phyloP scores from a whole-genome alignment of 2,113 vertebrate species.

The Pantherophis guttatus region DNA sequence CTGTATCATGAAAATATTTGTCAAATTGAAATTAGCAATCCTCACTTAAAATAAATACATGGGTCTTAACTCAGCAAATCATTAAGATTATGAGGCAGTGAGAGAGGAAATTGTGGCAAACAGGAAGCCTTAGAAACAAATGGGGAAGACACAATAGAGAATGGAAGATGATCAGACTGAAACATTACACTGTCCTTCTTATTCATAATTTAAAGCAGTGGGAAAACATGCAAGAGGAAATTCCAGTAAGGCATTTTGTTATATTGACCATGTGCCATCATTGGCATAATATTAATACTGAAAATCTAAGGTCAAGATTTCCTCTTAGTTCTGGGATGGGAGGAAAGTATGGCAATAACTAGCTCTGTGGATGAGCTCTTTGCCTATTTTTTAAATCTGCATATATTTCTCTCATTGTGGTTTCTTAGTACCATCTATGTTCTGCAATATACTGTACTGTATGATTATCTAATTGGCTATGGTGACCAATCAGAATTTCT shows the following conservation, averaged over 20 bases:
- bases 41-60: not conserved
- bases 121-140: not conserved
- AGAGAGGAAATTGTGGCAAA: not conserved
- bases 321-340: not conserved
- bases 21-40: not conserved
- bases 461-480: not conserved
- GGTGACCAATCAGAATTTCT: not conserved
- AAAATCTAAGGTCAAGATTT: not conserved
- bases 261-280: not conserved
- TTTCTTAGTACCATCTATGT: not conserved
- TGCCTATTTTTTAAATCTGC: not conserved
- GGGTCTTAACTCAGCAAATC: not conserved
- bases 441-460: not conserved
- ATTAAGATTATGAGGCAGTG: not conserved
- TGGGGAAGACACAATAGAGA: not conserved
- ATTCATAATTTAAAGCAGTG: not conserved
- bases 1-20: not conserved
- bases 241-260: not conserved
- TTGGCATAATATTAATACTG: not conserved
- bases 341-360: not conserved
- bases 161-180: not conserved
- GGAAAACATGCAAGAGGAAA: not conserved
- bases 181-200: not conserved
- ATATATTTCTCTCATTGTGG: not conserved
- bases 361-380: not conserved